phyloP scores from a whole-genome alignment of 2,113 vertebrate genomes.

The Scomber japonicus region DNA sequence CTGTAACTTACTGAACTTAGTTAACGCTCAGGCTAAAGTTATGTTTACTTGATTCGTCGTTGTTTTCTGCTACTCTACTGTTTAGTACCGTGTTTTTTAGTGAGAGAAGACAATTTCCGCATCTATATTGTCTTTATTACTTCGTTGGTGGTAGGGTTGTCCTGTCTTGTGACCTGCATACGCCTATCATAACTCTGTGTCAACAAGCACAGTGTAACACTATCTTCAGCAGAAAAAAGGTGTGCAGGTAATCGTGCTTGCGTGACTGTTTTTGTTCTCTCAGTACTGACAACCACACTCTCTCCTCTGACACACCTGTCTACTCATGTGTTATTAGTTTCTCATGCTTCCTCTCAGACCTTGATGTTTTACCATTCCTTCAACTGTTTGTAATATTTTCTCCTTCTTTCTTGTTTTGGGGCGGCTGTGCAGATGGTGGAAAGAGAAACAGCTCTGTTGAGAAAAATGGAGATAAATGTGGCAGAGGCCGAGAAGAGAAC shows the following conservation, averaged over 20 bases:
- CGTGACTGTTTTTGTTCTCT: too few species aligned
- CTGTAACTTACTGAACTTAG: background rate
- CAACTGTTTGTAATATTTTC: background rate
- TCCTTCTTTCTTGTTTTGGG: background rate
- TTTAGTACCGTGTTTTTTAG: background rate
- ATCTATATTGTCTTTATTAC: rapidly evolving
- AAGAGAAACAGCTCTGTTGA: conserved; percentile 85
- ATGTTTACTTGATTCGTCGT: background rate
- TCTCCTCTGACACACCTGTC: background rate
- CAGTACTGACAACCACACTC: background rate
- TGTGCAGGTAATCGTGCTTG: background rate
- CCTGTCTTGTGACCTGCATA: conserved; percentile 50
- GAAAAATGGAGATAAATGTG: conserved; percentile 93
- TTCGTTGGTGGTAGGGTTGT: background rate
- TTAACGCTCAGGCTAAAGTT: conserved; percentile 1
- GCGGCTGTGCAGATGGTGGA: conserved; percentile 87
- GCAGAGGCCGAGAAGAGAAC: conserved; percentile 94
- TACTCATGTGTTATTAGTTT: background rate
- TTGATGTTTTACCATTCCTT: too few species aligned
- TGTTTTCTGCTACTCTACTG: background rate
- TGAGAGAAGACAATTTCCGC: rapidly evolving
- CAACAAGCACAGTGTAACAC: background rate
- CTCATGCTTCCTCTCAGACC: background rate
- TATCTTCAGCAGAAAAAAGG: background rate
- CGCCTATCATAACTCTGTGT: conserved; percentile 2